Percentiles rank a stretch among this genome's conserved stretches.
Conservation (phyloP, 2,888 invertebrate species). For the Leptodirus hochenwartii region DNA sequence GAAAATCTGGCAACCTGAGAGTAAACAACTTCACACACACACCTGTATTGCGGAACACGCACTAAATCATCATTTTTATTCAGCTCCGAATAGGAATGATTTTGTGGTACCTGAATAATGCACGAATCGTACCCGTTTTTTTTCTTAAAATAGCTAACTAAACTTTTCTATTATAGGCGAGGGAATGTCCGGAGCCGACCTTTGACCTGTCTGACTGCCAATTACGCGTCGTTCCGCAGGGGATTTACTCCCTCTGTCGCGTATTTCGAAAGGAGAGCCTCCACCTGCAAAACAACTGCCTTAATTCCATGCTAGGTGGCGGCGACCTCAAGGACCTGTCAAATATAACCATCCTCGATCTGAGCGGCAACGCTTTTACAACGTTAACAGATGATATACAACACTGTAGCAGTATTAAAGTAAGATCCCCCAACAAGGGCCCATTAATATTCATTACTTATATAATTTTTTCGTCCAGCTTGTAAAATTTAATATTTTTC, state of each 20-base stretch:
- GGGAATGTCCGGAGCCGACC: conserved; percentile 62
- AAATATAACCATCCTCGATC: conserved; percentile 43
- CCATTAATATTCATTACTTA: too few relatives aligned
- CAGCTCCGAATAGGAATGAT: too few relatives aligned
- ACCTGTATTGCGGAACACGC: too few relatives aligned
- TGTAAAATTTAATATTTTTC: conserved; percentile 11
- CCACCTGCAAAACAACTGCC: conserved; percentile 45
- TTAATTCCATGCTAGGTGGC: conserved; percentile 49
- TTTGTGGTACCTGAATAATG: too few relatives aligned
- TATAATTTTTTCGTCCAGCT: conserved; percentile 5
- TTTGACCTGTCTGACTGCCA: conserved; percentile 69
- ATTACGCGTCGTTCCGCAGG: conserved; percentile 52
- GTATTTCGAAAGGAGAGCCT: conserved; percentile 61
- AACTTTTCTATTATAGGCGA: conserved; percentile 30
- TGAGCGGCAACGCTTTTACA: conserved; percentile 45
- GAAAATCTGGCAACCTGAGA: too few relatives aligned
- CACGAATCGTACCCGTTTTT: too few relatives aligned
- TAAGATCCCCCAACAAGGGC: too few relatives aligned
- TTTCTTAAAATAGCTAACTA: too few relatives aligned
- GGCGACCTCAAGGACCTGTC: conserved; percentile 53
- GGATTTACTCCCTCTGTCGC: conserved; percentile 62
- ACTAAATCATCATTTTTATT: too few relatives aligned
- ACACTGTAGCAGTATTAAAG: conserved; percentile 46
- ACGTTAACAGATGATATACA: conserved; percentile 44
- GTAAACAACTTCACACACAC: too few relatives aligned